Base-by-base conservation (phyloP, 2,797 vertebrate genomes). In the Sebastiscus tertius region DNA sequence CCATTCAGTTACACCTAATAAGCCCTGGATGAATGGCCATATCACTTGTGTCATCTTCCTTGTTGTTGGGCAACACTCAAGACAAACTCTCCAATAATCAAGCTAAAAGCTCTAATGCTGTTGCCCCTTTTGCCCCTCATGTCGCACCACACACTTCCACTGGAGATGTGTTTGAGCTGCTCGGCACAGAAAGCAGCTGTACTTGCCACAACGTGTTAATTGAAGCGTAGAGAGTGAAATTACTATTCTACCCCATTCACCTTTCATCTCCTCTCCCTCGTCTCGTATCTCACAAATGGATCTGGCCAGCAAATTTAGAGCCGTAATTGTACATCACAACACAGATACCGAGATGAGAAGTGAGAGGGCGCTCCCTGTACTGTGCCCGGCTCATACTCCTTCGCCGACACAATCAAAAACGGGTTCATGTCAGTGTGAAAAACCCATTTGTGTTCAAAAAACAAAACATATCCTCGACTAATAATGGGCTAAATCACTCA, bases 361-460 rank as follows among this genome's bases (percentile, higher is more conserved):
- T 90, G 94, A 89, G 95, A 95, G 96, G 72, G 66, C 13, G 26
- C 66, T 80, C 70, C 72, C 72, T 6, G 9, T 13, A 11, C 49
- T 73, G 54, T 70, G 33, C 69, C 55, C n/a, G 93, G 92, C 94
- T 94, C 89, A 90, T 88, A 93, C 86, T 95, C 95, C 61, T 89
- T 93, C 82, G 59, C 64, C 79, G 76, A 89, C 75, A 87, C 85
- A 94, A 95, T 94, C 92, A 95, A 93, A 94, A 94, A 85, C n/a
- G 82, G 79, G 82, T 93, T 94, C 91, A 85, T 93, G 93, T 96
- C 92, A 83, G 91, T 95, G 94, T 96, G 91, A 93, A 96, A 96
- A 97, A 95, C 90, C 95, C 93, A 97, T 97, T 97, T 97, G 94
- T 96, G 95, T 96, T 96, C 93, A 94, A 96, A 97, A 49, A 96